Percentiles rank a stretch among this genome's conserved stretches.
Conservation (phyloP, 2,888 invertebrate species). For the Latheticus oryzae region DNA sequence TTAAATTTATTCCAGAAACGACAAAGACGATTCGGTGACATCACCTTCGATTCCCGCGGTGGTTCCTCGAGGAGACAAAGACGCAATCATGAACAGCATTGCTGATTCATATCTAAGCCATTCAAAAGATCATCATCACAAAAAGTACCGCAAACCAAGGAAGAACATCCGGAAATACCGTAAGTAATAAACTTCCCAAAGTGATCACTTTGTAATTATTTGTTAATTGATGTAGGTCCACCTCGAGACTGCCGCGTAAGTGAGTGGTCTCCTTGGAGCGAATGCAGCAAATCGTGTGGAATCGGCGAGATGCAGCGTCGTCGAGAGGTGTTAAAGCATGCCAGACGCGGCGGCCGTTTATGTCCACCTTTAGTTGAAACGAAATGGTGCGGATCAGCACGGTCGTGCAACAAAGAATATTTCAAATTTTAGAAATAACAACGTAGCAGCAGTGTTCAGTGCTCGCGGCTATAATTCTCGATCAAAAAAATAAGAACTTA, state of each 20-base stretch:
- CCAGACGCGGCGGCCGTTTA: slow-evolving; percentile 81
- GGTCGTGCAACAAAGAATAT: slow-evolving; percentile 74
- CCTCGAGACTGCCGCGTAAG: slow-evolving; percentile 86
- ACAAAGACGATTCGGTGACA: slow-evolving; percentile 55
- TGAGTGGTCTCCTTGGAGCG: slow-evolving; percentile 88
- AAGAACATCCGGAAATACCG: slow-evolving; percentile 64
- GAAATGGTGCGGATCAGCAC: slow-evolving; percentile 87
- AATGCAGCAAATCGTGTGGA: slow-evolving; percentile 89
- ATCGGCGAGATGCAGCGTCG: slow-evolving; percentile 89
- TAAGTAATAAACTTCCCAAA: slow-evolving; percentile 56
- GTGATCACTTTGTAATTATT: not conserved
- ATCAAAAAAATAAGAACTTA: slow-evolving; percentile 22
- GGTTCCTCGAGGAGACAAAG: slow-evolving; percentile 75
- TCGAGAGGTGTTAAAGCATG: slow-evolving; percentile 80
- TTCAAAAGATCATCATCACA: slow-evolving; percentile 61
- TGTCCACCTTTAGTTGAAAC: slow-evolving; percentile 89
- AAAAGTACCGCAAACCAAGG: slow-evolving; percentile 64
- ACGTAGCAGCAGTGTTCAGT: slow-evolving; percentile 38
- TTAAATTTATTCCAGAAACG: slow-evolving; percentile 56
- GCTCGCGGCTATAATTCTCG: slow-evolving; percentile 23
- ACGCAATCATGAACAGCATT: slow-evolving; percentile 78
- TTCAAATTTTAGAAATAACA: slow-evolving; percentile 64
- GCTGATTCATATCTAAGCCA: slow-evolving; percentile 74
- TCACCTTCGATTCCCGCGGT: slow-evolving; percentile 67
- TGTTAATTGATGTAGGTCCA: slow-evolving; percentile 69